Conservation (phyloP, 2,888 invertebrate genomes). For the Colletes collaris region DNA sequence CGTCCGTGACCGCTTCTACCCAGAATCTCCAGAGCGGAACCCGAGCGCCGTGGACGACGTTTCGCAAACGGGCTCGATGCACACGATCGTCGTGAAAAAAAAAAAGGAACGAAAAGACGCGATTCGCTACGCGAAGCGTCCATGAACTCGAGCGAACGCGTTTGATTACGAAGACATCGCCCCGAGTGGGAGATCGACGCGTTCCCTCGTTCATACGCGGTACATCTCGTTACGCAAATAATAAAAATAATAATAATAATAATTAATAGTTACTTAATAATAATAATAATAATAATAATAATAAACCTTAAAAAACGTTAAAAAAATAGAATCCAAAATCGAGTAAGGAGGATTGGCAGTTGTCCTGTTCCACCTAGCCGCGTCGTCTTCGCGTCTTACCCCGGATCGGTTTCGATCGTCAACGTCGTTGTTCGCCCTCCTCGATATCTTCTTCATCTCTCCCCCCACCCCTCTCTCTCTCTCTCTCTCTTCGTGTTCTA, state of each 20-base stretch:
- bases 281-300: constrained; percentile 66
- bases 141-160: constrained; percentile 12
- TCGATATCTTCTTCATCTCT: constrained; percentile 13
- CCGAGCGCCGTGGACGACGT: neutral
- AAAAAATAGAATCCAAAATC: constrained; percentile 70
- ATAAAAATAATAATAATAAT: constrained; percentile 50
- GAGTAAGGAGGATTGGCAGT: constrained; percentile 59
- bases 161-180: constrained; percentile 46
- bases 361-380: constrained; percentile 20
- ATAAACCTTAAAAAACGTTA: constrained; percentile 71
- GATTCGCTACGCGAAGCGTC: constrained; percentile 14
- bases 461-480: neutral
- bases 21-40: constrained; percentile 7
- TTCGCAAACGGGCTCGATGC: neutral
- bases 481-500: neutral
- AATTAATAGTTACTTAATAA: constrained; percentile 65
- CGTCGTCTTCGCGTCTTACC: constrained; percentile 39
- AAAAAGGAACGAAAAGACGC: constrained; percentile 14
- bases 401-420: constrained; percentile 43
- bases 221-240: constrained; percentile 75
- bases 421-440: constrained; percentile 37
- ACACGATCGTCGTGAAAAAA: constrained; percentile 1
- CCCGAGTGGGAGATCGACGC: constrained; percentile 77
- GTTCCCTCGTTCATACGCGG: constrained; percentile 77
- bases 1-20: neutral